Conservation (phyloP, 2,113 vertebrate genomes). For the Saccopteryx bilineata region DNA sequence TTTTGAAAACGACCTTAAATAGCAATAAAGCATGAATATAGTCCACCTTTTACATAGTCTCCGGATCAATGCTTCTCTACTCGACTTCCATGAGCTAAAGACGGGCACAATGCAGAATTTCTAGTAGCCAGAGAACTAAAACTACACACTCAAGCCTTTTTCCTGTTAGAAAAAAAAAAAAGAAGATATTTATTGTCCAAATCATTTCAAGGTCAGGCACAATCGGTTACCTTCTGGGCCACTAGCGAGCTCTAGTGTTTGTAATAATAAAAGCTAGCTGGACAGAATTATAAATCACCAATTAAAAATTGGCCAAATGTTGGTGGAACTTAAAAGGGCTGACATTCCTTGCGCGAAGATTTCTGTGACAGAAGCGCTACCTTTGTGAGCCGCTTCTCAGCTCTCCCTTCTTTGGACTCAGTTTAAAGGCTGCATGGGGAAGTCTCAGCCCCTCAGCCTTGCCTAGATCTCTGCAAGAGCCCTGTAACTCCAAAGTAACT, state of each 20-base stretch:
- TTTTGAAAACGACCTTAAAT: background rate
- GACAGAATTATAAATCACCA: conserved; percentile 14
- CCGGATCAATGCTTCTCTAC: background rate
- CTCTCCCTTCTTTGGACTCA: background rate
- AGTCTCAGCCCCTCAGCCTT: background rate
- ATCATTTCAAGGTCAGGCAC: conserved; percentile 40
- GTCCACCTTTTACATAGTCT: background rate
- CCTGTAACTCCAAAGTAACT: background rate
- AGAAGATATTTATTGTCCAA: background rate
- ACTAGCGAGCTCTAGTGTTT: background rate
- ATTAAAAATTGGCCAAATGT: background rate
- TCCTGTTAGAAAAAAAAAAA: background rate
- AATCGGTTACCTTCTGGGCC: background rate
- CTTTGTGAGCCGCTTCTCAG: background rate
- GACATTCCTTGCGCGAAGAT: background rate
- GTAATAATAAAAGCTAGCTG: background rate
- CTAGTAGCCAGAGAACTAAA: background rate
- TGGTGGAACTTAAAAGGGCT: conserved; percentile 42
- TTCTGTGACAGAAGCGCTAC: background rate
- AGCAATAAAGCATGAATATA: background rate
- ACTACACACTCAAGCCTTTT: background rate
- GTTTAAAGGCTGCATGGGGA: background rate
- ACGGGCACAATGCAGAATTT: background rate
- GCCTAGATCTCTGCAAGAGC: background rate
- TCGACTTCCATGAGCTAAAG: background rate